Evolutionary conservation across 2,888 invertebrate species (phyloP).

Genomic region (Ectemnius continuus): DNA sequence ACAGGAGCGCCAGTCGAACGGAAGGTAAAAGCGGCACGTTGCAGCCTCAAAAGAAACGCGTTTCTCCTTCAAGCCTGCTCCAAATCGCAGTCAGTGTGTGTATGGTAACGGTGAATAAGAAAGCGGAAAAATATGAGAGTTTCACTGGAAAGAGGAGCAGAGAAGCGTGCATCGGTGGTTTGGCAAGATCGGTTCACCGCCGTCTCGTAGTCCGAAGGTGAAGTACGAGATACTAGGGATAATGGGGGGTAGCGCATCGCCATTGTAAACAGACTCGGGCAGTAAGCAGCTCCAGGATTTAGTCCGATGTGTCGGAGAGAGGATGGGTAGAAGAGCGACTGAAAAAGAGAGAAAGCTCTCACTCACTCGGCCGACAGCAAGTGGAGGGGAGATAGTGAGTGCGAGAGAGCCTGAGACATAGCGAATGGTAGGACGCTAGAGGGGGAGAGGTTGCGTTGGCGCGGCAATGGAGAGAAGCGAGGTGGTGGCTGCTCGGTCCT

Average conservation of each 20-base stretch:
- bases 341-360: slow-evolving; percentile 24
- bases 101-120: not conserved
- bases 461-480: slow-evolving; percentile 29
- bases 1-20: too few relatives aligned
- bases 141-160: not conserved
- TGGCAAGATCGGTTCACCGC: not conserved
- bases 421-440: too few relatives aligned
- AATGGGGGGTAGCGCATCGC: slow-evolving; percentile 70
- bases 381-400: slow-evolving; percentile 6
- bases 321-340: slow-evolving; percentile 27
- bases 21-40: too few relatives aligned
- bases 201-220: slow-evolving; percentile 36
- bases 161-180: not conserved
- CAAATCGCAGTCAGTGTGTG: too few relatives aligned
- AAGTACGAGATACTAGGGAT: slow-evolving; percentile 57
- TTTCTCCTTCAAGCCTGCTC: too few relatives aligned
- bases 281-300: slow-evolving; percentile 72
- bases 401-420: too few relatives aligned
- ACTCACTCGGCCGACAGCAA: slow-evolving; percentile 29
- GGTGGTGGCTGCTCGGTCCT: not conserved
- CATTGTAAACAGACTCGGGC: slow-evolving; percentile 74
- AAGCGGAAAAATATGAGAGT: not conserved
- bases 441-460: slow-evolving; percentile 16
- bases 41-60: too few relatives aligned
- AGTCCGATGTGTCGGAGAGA: slow-evolving; percentile 61